Evolutionary conservation across 2,113 vertebrate genomes (phyloP), one percentile per base, ranked within the genome.

Genomic region (Lagopus muta): DNA sequence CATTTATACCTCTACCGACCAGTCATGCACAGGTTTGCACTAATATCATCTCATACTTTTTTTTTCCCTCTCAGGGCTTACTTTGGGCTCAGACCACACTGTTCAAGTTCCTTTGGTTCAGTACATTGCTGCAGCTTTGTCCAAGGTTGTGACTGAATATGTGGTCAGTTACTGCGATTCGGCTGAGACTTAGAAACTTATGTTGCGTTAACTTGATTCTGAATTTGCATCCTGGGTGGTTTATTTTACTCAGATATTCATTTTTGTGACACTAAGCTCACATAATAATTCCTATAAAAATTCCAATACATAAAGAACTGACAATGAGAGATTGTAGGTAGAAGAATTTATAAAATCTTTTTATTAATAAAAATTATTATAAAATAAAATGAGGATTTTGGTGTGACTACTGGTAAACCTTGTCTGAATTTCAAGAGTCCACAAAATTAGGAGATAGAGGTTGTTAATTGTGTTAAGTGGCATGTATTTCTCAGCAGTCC

Each of bases 151-250:
- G 78, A 82, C 70, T 89, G 89, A 94, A 32, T 66, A 82, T 70
- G 88, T 95, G 93, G 87, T 71, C 84, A 95, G 74, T 61, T 91
- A 82, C 71, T 72, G 78, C 21, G 80, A 54, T 85, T 91, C 78
- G 52, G 73, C 30, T 91, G 62, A 85, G 30, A 76, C 69, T 84
- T 87, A 58, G 40, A 86, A 82, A 76, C 34, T 65, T 76, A 48
- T 82, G 6, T 19, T 0, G 0, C 58, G 71, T 66, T 87, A 80
- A 91, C 30, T 82, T 94, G 78, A 84, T 89, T 75, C 65, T 78
- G 34, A 81, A 72, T 87, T 89, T 85, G 12, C 34, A 70, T 58
- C 64, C 58, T 85, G 25, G 24, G 40, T 77, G 24, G 5, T 3
- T 92, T 91, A 72, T 92, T 92, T 74, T 72, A 87, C 32, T 81